These are phyloP conservation scores for Subanguina moxae DNA, from an alignment of 1,140 invertebrate genomes.

Conservation along the genomic window DNA sequence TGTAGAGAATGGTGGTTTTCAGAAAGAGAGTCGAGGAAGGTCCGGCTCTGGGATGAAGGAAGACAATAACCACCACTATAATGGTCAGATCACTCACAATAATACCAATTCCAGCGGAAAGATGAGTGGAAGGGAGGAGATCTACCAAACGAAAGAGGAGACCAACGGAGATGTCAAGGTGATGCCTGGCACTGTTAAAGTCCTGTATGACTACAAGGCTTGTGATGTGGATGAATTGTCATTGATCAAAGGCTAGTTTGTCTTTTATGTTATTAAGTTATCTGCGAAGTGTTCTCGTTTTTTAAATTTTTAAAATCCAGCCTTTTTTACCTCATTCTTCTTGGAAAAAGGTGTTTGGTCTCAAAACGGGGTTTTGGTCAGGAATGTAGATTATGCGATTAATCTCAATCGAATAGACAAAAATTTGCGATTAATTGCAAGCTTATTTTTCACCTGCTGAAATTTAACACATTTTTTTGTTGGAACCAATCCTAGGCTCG, in stretches of 20 bases:
- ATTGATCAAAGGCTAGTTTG: conserved; percentile 46
- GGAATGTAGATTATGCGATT: too few relatives aligned
- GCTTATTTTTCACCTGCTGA: too few relatives aligned
- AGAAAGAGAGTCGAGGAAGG: background rate
- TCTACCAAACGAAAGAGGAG: background rate
- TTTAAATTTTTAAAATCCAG: background rate
- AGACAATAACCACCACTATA: background rate
- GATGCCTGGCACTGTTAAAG: conserved; percentile 12
- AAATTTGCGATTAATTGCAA: too few relatives aligned
- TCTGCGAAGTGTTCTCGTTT: background rate
- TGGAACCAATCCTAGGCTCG: too few relatives aligned
- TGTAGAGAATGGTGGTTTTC: too few relatives aligned
- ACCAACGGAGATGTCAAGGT: background rate
- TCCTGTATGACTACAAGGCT: conserved; percentile 54
- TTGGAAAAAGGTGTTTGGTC: too few relatives aligned
- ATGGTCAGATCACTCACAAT: too few relatives aligned
- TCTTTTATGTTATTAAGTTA: background rate
- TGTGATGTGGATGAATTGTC: conserved; percentile 50
- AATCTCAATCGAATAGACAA: too few relatives aligned
- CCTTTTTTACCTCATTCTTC: too few relatives aligned
- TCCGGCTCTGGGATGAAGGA: background rate
- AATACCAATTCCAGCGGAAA: background rate
- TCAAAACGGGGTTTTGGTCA: too few relatives aligned
- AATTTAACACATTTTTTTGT: too few relatives aligned
- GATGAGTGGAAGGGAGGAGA: background rate